phyloP scores from a whole-genome alignment of 2,797 vertebrate genomes.

The Pipistrellus pipistrellus region DNA sequence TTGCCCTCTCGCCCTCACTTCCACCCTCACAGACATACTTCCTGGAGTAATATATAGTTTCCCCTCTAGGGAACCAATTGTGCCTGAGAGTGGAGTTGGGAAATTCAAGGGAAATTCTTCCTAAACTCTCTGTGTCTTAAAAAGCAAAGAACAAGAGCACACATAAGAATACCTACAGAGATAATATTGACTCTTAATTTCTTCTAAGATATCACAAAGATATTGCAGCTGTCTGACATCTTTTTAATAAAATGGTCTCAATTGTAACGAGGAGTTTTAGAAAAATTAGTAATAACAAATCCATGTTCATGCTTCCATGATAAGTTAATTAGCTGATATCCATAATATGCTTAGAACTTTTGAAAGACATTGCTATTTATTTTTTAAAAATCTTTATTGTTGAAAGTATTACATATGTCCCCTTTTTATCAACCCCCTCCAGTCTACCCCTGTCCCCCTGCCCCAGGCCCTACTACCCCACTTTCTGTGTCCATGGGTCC shows the following conservation, averaged over 20 bases:
- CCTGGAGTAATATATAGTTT: neutral
- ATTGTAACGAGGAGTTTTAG: conserved; percentile 36
- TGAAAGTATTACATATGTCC: too few species aligned
- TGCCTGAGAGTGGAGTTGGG: neutral
- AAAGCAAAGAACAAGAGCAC: conserved; percentile 23
- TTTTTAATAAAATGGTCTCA: conserved; percentile 41
- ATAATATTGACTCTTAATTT: neutral
- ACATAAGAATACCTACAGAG: conserved; percentile 35
- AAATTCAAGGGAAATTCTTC: conserved; percentile 15
- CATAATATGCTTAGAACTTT: conserved; percentile 32
- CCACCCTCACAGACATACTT: neutral
- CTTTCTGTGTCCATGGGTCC: too few species aligned
- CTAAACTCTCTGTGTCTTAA: neutral
- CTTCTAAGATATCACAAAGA: neutral
- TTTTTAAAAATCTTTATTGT: too few species aligned
- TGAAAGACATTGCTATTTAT: conserved; percentile 7
- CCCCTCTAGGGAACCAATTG: neutral
- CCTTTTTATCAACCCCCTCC: too few species aligned
- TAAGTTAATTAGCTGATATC: neutral
- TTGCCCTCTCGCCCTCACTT: conserved; percentile 67
- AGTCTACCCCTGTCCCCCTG: too few species aligned
- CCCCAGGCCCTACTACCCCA: too few species aligned
- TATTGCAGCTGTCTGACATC: neutral
- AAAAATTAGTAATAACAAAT: conserved; percentile 34
- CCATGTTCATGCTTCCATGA: neutral